A percentile compares a stretch with the other conserved stretches of the same genome.
These are phyloP conservation scores for Merodon equestris DNA, from an alignment of 2,888 invertebrate species.

Conservation along the genomic window DNA sequence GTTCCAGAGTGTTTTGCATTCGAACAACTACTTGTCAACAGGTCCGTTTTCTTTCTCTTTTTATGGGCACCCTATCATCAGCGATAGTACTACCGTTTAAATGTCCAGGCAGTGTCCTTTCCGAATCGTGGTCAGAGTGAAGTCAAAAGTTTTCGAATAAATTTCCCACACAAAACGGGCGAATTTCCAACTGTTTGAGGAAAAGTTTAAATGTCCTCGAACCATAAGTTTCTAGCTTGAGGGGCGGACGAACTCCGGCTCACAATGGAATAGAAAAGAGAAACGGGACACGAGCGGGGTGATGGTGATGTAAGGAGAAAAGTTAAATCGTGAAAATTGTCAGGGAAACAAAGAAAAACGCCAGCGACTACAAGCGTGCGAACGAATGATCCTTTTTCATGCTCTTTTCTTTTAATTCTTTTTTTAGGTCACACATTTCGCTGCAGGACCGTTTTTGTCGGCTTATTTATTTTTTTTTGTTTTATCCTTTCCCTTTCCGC, in stretches of 20 bases:
- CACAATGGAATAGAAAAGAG: too few relatives aligned
- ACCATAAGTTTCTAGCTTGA: too few relatives aligned
- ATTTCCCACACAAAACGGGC: constrained; percentile 34
- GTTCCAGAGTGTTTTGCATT: constrained; percentile 28
- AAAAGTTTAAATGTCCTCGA: constrained; percentile 34
- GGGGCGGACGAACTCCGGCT: too few relatives aligned
- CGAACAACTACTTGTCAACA: constrained; percentile 45
- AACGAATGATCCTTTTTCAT: constrained; percentile 38
- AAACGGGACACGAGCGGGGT: too few relatives aligned
- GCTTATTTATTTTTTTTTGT: not conserved
- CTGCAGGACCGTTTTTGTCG: constrained; percentile 3
- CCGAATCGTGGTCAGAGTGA: constrained; percentile 10
- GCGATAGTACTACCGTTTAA: too few relatives aligned
- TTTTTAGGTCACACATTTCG: constrained; percentile 49
- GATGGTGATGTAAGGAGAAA: constrained; percentile 11
- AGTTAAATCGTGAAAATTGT: constrained; percentile 41
- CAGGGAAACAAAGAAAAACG: constrained; percentile 9
- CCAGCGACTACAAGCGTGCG: not conserved
- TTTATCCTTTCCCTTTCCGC: too few relatives aligned
- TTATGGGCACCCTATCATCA: too few relatives aligned
- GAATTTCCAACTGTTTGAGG: constrained; percentile 6
- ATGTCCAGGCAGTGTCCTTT: not conserved
- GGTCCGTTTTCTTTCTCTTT: constrained; percentile 19
- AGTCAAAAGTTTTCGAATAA: constrained; percentile 51
- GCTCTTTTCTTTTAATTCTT: constrained; percentile 1